A percentile compares a stretch with the other conserved stretches of the same genome.
Conservation (phyloP, 2,888 invertebrate species). For the Hololepta plana region DNA sequence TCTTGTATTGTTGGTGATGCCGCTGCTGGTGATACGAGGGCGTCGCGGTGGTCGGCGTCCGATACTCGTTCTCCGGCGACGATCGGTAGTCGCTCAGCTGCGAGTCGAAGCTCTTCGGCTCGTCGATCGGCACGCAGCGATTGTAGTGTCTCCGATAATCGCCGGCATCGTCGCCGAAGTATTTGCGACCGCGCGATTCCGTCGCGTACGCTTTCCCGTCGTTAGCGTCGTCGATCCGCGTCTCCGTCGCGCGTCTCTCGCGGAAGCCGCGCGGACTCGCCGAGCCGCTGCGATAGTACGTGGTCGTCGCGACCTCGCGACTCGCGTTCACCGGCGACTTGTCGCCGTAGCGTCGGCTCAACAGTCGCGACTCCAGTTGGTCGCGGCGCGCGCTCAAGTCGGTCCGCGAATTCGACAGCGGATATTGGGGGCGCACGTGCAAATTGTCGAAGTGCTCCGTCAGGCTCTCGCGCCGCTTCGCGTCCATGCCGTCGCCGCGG, state of each 20-base stretch:
- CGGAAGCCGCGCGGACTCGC: constrained; percentile 33
- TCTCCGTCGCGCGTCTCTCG: constrained; percentile 34
- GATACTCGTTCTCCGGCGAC: constrained; percentile 33
- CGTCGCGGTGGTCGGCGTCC: constrained; percentile 21
- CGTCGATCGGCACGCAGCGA: constrained; percentile 31
- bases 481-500: constrained; percentile 47
- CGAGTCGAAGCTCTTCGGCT: constrained; percentile 50
- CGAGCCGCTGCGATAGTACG: constrained; percentile 35
- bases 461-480: constrained; percentile 34
- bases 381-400: constrained; percentile 57
- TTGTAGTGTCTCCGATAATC: constrained; percentile 20
- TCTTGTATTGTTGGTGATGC: constrained; percentile 14
- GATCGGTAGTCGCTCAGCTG: constrained; percentile 39
- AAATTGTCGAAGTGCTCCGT: constrained; percentile 17
- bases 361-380: constrained; percentile 55
- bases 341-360: constrained; percentile 35
- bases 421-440: constrained; percentile 7
- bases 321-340: constrained; percentile 27
- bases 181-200: constrained; percentile 26
- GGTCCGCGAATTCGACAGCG: constrained; percentile 21
- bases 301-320: constrained; percentile 33
- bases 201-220: constrained; percentile 27
- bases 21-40: constrained; percentile 12
- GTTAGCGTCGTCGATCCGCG: constrained; percentile 31
- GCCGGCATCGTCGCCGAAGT: constrained; percentile 22